These are phyloP conservation scores for Schizotus pectinicornis DNA, from an alignment of 2,888 invertebrate genomes.

Conservation along the genomic window DNA sequence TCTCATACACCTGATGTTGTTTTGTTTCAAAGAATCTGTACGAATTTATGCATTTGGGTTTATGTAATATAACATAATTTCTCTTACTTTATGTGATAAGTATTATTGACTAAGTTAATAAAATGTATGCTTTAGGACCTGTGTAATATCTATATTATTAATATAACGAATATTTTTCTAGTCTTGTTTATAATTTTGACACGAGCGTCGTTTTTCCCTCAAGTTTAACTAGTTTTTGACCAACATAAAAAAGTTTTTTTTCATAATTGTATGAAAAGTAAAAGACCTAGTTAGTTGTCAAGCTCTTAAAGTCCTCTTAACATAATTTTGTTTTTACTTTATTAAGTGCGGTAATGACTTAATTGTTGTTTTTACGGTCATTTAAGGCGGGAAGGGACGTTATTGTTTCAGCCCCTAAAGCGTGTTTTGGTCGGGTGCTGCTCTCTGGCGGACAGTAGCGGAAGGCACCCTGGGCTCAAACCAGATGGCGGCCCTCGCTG, in stretches of 20 bases:
- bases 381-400: too few relatives aligned
- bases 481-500: neutral
- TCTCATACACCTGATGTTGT: slow-evolving; percentile 20
- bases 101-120: slow-evolving; percentile 35
- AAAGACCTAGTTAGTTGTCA: too few relatives aligned
- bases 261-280: too few relatives aligned
- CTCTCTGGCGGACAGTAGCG: slow-evolving; percentile 1
- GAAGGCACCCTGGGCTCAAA: neutral
- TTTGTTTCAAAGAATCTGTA: slow-evolving; percentile 3
- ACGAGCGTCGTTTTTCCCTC: too few relatives aligned
- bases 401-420: too few relatives aligned
- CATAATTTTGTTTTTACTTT: too few relatives aligned
- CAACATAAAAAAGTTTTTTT: too few relatives aligned
- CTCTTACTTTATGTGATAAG: slow-evolving; percentile 42
- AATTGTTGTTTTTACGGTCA: too few relatives aligned
- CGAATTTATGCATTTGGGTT: slow-evolving; percentile 21
- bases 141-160: slow-evolving; percentile 33
- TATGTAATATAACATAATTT: slow-evolving; percentile 22
- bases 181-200: neutral
- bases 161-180: slow-evolving; percentile 2
- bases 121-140: slow-evolving; percentile 30
- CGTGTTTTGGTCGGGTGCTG: neutral
- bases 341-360: too few relatives aligned
- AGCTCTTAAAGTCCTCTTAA: too few relatives aligned
- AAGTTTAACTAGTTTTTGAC: neutral